These are phyloP conservation scores for Rattus rattus DNA, from an alignment of 2,113 vertebrate genomes.

Conservation along the genomic window DNA sequence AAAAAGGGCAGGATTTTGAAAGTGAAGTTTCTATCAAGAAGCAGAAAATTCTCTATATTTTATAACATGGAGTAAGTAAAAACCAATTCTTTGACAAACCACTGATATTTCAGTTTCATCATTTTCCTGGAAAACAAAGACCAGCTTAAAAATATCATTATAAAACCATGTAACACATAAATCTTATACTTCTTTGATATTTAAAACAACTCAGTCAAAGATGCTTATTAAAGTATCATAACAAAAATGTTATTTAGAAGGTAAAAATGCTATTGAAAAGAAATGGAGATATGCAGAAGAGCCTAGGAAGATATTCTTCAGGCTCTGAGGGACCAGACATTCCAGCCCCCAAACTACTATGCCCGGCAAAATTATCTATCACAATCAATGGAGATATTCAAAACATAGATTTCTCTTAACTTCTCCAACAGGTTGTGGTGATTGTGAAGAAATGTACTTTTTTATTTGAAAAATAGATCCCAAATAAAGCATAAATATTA, in stretches of 20 bases:
- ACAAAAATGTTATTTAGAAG: constrained; percentile 24
- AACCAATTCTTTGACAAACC: neutral
- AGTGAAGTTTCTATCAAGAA: neutral
- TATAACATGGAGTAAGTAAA: constrained; percentile 11
- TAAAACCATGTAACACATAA: neutral
- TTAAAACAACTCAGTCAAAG: neutral
- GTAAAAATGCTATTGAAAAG: neutral
- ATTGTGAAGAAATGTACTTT: neutral
- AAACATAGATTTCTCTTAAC: neutral
- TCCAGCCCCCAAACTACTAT: no score
- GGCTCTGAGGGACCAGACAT: neutral
- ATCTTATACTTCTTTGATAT: constrained; percentile 10
- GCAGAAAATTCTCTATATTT: neutral
- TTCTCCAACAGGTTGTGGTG: neutral
- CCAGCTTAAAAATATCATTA: neutral
- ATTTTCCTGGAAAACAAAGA: constrained; percentile 14
- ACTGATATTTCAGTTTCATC: neutral
- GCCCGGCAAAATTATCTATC: neutral
- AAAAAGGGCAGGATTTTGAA: neutral
- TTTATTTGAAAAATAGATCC: constrained; percentile 29
- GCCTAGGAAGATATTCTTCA: neutral
- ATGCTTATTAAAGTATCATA: neutral
- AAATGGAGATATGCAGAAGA: neutral
- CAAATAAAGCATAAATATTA: neutral
- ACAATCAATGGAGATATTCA: neutral